Evolutionary conservation across 1,140 invertebrate species (phyloP).

Genomic region (Homalodisca vitripennis): DNA sequence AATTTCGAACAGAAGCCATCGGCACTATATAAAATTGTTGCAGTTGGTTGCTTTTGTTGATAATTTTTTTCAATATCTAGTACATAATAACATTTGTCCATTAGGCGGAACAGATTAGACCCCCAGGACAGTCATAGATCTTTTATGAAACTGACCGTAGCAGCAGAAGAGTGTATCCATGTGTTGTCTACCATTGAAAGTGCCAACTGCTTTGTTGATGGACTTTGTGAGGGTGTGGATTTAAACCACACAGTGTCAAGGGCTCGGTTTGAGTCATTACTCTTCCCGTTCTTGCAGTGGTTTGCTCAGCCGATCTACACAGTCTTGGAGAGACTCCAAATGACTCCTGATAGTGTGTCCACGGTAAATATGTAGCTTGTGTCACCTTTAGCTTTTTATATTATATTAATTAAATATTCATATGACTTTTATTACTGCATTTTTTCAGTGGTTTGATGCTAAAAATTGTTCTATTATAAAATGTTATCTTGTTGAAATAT

Average conservation of each 20-base stretch:
- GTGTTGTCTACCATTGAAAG: background rate
- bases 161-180: constrained; percentile 17
- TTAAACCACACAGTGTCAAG: constrained; percentile 13
- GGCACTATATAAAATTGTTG: no score
- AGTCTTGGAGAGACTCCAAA: background rate
- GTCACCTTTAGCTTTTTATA: no score
- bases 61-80: no score
- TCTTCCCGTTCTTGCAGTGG: background rate
- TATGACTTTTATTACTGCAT: no score
- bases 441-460: no score
- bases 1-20: no score
- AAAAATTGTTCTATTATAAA: no score
- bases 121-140: constrained; percentile 15
- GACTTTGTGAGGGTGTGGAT: constrained; percentile 22
- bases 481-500: no score
- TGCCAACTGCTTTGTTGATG: constrained; percentile 22
- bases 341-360: background rate
- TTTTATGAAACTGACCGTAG: constrained; percentile 1
- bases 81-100: no score
- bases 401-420: no score
- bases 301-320: background rate
- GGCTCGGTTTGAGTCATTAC: constrained; percentile 20
- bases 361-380: constrained; percentile 8
- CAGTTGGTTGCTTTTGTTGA: no score
- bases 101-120: constrained; percentile 11